Conservation (phyloP, 1,140 invertebrate genomes). For the Drosophila rufa region DNA sequence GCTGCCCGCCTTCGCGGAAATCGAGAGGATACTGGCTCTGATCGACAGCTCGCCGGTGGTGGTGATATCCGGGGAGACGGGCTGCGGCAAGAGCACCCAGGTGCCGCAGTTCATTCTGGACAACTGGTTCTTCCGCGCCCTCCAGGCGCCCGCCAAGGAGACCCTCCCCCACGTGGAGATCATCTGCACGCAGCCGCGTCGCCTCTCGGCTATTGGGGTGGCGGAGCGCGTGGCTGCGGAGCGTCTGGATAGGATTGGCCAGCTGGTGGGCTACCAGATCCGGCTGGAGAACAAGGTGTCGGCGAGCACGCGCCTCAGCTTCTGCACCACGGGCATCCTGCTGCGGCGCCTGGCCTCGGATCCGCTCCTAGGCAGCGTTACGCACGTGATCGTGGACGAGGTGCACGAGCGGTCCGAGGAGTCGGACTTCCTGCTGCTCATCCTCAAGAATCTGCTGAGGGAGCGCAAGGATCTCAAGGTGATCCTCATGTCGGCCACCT, state of each 20-base stretch:
- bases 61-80: conserved; percentile 94
- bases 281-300: conserved; percentile 92
- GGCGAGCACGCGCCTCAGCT: conserved; percentile 91
- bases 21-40: conserved; percentile 88
- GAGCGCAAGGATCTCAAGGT: conserved; percentile 91
- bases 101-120: conserved; percentile 97
- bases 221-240: conserved; percentile 96
- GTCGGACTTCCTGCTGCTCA: conserved; percentile 93
- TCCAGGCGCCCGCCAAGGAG: conserved; percentile 36
- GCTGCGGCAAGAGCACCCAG: conserved; percentile 96
- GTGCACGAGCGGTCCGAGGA: conserved; percentile 96
- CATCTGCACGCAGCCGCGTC: conserved; percentile 96
- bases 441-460: conserved; percentile 90
- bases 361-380: conserved; percentile 89
- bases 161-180: conserved; percentile 86
- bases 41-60: conserved; percentile 89
- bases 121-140: conserved; percentile 87
- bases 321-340: conserved; percentile 97
- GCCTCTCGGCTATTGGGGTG: conserved; percentile 96
- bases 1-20: conserved; percentile 89
- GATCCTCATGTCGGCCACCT: conserved; percentile 94
- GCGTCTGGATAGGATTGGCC: conserved; percentile 92
- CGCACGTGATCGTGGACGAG: conserved; percentile 95
- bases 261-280: conserved; percentile 94
- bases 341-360: conserved; percentile 92